phyloP scores from a whole-genome alignment of 1,140 invertebrate species.

The Zaprionus davidi region DNA sequence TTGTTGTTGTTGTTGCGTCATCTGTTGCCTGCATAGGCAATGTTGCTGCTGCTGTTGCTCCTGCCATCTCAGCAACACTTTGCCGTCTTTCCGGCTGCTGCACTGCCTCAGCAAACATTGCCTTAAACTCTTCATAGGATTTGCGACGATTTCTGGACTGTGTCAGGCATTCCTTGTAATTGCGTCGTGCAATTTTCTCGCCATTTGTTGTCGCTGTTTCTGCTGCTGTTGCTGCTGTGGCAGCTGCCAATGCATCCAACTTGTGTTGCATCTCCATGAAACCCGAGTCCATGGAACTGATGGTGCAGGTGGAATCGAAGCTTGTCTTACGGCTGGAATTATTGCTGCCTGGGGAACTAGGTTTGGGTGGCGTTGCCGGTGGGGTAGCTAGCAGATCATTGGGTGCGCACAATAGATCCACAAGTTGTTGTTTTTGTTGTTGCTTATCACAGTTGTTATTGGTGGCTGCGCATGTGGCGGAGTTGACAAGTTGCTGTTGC shows the following conservation, averaged over 20 bases:
- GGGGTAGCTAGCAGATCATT: conserved; percentile 56
- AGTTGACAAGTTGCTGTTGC: conserved; percentile 12
- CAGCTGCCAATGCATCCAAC: conserved; percentile 68
- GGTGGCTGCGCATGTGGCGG: conserved; percentile 15
- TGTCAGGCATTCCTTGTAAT: conserved; percentile 80
- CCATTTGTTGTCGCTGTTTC: conserved; percentile 23
- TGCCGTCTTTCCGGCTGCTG: conserved; percentile 34
- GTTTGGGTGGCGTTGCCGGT: conserved; percentile 60
- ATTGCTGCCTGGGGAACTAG: conserved; percentile 60
- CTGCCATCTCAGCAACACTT: conserved; percentile 8
- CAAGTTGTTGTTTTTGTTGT: conserved; percentile 13
- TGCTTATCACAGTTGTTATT: conserved; percentile 26
- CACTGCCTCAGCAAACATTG: conserved; percentile 68
- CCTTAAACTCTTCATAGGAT: conserved; percentile 84
- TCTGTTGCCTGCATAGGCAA: conserved; percentile 30
- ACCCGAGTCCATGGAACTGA: conserved; percentile 84
- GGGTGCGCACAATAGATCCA: conserved; percentile 68
- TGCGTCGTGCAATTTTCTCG: conserved; percentile 73
- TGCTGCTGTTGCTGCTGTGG: conserved; percentile 51
- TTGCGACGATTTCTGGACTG: conserved; percentile 83
- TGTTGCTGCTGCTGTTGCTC: conserved; percentile 10
- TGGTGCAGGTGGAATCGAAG: conserved; percentile 83
- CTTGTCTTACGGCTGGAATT: conserved; percentile 83
- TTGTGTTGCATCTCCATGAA: conserved; percentile 84
- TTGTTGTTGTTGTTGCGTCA: conserved; percentile 59